These are phyloP conservation scores for Tautogolabrus adspersus DNA, from an alignment of 2,113 vertebrate species.

Conservation along the genomic window DNA sequence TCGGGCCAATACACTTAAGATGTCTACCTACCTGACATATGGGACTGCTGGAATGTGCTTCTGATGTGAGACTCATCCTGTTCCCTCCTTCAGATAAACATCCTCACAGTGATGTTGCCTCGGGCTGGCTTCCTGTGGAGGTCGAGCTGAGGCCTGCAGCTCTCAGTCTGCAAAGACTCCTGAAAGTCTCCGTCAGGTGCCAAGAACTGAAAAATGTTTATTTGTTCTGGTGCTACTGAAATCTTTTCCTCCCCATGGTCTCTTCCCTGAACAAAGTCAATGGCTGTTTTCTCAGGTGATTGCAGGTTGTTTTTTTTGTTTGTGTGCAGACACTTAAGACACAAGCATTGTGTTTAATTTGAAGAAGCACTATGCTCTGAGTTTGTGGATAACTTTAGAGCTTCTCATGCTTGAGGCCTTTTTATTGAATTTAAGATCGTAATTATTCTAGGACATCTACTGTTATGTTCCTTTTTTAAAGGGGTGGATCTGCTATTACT, in stretches of 20 bases:
- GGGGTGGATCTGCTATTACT: conserved; percentile 48
- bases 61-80: conserved; percentile 47
- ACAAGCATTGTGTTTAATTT: conserved; percentile 44
- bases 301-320: background rate
- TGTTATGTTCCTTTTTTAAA: conserved; percentile 55
- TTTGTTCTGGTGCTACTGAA: conserved; percentile 32
- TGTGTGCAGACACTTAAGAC: background rate
- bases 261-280: conserved; percentile 30
- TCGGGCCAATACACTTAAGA: conserved; percentile 26
- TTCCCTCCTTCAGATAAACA: conserved; percentile 46
- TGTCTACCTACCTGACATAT: conserved; percentile 29
- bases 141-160: conserved; percentile 65
- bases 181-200: conserved; percentile 55
- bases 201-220: conserved; percentile 36
- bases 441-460: conserved; percentile 51
- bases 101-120: conserved; percentile 43
- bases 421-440: conserved; percentile 60
- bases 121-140: conserved; percentile 43
- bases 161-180: conserved; percentile 44
- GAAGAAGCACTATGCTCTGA: conserved; percentile 26
- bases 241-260: background rate
- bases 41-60: conserved; percentile 54
- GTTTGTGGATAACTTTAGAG: conserved; percentile 31
- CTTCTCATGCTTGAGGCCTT: conserved; percentile 35
- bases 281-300: conserved; percentile 45